phyloP scores from a whole-genome alignment of 1,140 invertebrate species.

The Drosophila sucinea region DNA sequence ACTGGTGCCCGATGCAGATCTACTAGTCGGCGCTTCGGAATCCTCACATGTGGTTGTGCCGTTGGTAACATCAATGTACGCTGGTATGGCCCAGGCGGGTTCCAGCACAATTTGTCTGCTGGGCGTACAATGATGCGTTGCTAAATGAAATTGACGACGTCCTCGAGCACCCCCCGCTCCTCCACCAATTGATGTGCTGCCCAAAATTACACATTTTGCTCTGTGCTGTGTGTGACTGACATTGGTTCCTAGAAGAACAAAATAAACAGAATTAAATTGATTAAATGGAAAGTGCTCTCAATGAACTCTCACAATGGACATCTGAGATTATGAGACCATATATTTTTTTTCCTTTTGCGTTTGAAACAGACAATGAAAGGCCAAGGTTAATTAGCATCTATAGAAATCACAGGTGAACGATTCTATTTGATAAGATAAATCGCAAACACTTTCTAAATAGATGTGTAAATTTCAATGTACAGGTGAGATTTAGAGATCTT shows the following conservation, averaged over 20 bases:
- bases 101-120: conserved; percentile 44
- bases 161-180: not conserved
- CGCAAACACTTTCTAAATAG: not conserved
- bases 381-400: conserved; percentile 62
- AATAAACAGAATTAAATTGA: not conserved
- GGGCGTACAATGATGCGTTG: conserved; percentile 40
- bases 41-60: conserved; percentile 46
- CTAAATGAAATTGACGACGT: conserved; percentile 50
- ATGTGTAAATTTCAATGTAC: not conserved
- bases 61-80: conserved; percentile 72
- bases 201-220: conserved; percentile 56
- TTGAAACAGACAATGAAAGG: conserved; percentile 16
- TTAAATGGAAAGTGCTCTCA: conserved; percentile 13
- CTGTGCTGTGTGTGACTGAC: conserved; percentile 46
- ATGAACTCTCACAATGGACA: conserved; percentile 1
- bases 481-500: not conserved
- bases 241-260: conserved; percentile 37
- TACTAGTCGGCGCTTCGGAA: conserved; percentile 10
- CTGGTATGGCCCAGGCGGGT: conserved; percentile 53
- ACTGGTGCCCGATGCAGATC: conserved; percentile 13
- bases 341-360: not conserved
- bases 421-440: not conserved
- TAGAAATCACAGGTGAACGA: conserved; percentile 25
- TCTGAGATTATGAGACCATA: not conserved
- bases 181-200: conserved; percentile 21